Base-by-base conservation (phyloP, 2,888 invertebrate genomes). In the Cecidostiba fungosa region DNA sequence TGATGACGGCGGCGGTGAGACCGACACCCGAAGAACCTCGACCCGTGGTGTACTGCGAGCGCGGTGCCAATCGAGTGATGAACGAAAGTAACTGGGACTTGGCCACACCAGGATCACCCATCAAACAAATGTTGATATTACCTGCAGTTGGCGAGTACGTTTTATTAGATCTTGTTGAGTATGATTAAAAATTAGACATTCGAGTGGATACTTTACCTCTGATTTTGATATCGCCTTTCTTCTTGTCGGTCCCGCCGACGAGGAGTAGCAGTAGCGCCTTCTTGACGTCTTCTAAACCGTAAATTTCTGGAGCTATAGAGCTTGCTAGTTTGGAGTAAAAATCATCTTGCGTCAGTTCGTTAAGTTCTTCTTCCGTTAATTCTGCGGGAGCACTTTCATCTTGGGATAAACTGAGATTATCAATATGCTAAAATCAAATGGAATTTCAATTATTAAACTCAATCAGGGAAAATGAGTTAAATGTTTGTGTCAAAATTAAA, bases 81-180 rank as follows among this genome's bases (percentile, higher is more conserved):
- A 98, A 99, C 84, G 97, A 96, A 77, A 99, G 95, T 85, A 99
- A 94, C 94, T 99, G 99, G 0, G 99, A 99, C 94, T 99, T 99
- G 82, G 99, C 99, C 84, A 99, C 99, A 90, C 99, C 99, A 36
- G 99, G 99, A 95, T 99, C 99, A 69, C 99, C 99, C 99, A 99
- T 99, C 90, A 99, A 94, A 91, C 99, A 99, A 88, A 99, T 98
- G 94, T 99, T 99, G 89, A 99, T 98, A 92, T 97, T 98, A 86
- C 98, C 97, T 94, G 77, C 29, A 1, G 66, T 66, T 26, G 29
- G 36, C 29, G 43, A 74, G 12, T n/a, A 47, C 32, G 43, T 80
- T 23, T 10, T 78, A 29, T 26, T 69, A 23, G 3, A 43, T 47
- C 23, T 59, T 3, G 10, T 54, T 29, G 1, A 50, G 3, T 47